Evolutionary conservation across 2,888 invertebrate species (phyloP), one percentile per base, ranked within the genome.

Genomic region (Amphipyra tragopoginis): DNA sequence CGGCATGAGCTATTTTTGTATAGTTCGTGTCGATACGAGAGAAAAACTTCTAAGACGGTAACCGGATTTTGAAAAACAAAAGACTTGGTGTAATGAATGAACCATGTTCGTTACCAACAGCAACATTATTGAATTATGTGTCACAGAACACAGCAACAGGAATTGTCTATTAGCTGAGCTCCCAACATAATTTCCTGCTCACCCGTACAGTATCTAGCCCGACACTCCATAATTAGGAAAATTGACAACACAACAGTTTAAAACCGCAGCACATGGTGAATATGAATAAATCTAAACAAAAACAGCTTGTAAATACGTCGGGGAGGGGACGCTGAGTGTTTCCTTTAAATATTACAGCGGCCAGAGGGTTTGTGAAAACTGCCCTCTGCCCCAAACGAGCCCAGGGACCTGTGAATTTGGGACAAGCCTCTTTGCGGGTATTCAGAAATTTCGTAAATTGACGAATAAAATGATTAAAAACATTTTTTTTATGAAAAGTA

Each of bases 291-390:
- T 76, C 75, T 56, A 51, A 64, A 80, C 70, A 78, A 72, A 64
- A 80, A 77, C 77, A 72, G 61, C 65, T 75, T 69, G 75, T 69
- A 69, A 77, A 80, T 74, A 75, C 79, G 67, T 66, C 53, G 39
- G 71, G 72, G 80, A 72, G 61, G 49, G 54, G 54, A 72, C 67
- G 78, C 67, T 85, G 81, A 85, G 82, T 75, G 79, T 68, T 75
- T 74, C 61, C 77, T 80, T 58, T 88, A 72, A 88, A 88, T 88
- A 88, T 86, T 88, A 80, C 77, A 88, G 77, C 53, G 68, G 70
- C 60, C 67, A 57, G 70, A 72, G 80, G 58, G 65, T 66, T 54
- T 65, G 83, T 80, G 76, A 79, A 80, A 80, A 81, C 79, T 79
- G 79, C 80, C 72, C 74, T 75, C 60, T 56, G 62, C 53, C 68